Conservation (phyloP, 2,113 vertebrate genomes). For the Aepyceros melampus region DNA sequence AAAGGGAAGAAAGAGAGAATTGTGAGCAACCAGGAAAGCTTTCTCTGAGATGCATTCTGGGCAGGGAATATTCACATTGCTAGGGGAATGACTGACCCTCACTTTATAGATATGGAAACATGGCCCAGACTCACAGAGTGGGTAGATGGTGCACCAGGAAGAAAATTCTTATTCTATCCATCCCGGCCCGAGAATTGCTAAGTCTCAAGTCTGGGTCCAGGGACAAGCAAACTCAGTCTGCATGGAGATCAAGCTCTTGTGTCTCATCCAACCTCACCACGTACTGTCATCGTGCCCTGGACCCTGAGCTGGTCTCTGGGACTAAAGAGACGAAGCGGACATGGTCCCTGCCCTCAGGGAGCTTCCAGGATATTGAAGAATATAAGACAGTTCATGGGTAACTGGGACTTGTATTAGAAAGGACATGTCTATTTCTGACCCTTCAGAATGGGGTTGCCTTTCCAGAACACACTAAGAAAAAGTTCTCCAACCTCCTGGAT, state of each 20-base stretch:
- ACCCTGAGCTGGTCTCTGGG: not conserved
- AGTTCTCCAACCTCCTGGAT: not conserved
- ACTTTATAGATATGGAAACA: not conserved
- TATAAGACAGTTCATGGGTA: not conserved
- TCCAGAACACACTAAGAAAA: not conserved
- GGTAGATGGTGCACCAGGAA: not conserved
- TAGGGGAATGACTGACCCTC: not conserved
- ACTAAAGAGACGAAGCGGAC: not conserved
- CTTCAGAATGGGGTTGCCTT: not conserved
- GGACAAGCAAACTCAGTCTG: not conserved
- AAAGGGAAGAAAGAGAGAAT: not conserved
- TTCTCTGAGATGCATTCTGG: not conserved
- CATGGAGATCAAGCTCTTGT: fast-evolving
- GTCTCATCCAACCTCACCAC: no score
- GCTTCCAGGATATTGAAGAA: not conserved
- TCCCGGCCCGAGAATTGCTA: fast-evolving
- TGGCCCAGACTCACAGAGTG: not conserved
- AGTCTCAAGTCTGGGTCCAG: not conserved
- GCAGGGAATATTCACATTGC: not conserved
- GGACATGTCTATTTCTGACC: not conserved
- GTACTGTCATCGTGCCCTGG: not conserved
- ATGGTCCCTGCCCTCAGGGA: not conserved
- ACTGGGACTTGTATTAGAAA: not conserved
- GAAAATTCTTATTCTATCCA: not conserved
- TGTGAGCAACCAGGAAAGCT: not conserved